Conservation (phyloP, 2,797 vertebrate species). For the Nyctibius grandis region DNA sequence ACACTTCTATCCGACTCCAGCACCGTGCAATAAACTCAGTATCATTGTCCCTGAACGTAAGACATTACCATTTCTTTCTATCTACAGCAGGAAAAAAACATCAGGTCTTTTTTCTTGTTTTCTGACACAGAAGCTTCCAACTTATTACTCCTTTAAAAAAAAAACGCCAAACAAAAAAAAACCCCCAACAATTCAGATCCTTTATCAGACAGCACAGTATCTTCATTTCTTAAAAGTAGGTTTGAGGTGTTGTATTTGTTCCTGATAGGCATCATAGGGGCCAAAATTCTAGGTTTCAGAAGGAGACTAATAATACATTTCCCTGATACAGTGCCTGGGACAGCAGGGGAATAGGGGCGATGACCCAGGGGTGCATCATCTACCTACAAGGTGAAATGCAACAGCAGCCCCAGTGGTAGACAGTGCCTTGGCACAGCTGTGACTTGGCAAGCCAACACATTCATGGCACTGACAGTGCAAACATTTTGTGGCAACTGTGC, state of each 20-base stretch:
- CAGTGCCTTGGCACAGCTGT: constrained; percentile 16
- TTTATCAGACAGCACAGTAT: neutral
- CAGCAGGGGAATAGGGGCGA: neutral
- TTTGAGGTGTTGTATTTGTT: neutral
- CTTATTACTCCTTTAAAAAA: neutral
- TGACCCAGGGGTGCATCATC: neutral
- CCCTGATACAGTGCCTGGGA: neutral
- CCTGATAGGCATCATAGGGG: neutral
- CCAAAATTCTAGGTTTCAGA: neutral
- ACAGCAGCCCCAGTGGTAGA: neutral
- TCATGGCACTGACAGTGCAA: neutral
- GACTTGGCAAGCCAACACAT: neutral
- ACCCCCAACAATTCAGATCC: neutral
- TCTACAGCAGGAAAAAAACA: neutral
- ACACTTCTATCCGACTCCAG: neutral
- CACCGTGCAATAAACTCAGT: neutral
- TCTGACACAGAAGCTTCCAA: neutral
- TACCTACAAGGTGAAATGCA: neutral
- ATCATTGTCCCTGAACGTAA: neutral
- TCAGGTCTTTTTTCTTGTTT: neutral
- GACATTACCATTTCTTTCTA: neutral
- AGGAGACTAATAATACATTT: neutral
- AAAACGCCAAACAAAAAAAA: too few species aligned
- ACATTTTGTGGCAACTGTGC: constrained; percentile 46
- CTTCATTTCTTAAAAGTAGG: neutral